Evolutionary conservation across 2,113 vertebrate genomes (phyloP), one percentile per base, ranked within the genome.

Genomic region (Abramis brama): DNA sequence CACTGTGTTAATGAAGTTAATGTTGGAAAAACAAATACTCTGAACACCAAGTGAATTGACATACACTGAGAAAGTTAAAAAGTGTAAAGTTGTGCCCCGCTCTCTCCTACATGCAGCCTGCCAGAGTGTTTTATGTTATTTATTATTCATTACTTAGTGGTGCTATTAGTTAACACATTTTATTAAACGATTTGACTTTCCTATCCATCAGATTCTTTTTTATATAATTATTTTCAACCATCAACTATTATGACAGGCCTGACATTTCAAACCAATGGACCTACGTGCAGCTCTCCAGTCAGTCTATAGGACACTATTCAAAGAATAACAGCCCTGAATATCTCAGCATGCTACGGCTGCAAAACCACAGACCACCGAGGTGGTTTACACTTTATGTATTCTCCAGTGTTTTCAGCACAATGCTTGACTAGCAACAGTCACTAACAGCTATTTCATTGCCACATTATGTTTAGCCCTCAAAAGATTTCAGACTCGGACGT

Each of bases 191-290:
- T 47, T 85, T 50, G 45, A 66, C 59, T 66, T 74, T 76, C 50
- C 27, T 60, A 75, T 84, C 21, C 39, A 84, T 84, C n/a, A 84
- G 4, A 60, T 45, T 15, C 5, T 75, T 39, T 60, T 62, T 57
- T 83, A 55, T 59, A 25, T 25, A 4, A 25, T 55, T 75, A 64
- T 62, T 74, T 84, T 75, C 52, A 52, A n/a, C 23, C 50, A 55
- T 71, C 21, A 47, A 50, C 59, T 81, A 81, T 81, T 50, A 77
- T 39, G 59, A 85, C 59, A 85, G 59, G 39, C 12, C 73, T 85
- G 57, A 77, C 73, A 85, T 85, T 85, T 85, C 66, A 50, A 47
- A 39, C 27, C 19, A 7, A n/a, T 36, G 43, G 2, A 76, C 71
- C 13, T 45, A 7, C 15, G 23, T 12, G 19, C 55, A 23, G n/a